Base-by-base conservation (phyloP, 1,140 invertebrate species). In the Harlomillsia oculata region DNA sequence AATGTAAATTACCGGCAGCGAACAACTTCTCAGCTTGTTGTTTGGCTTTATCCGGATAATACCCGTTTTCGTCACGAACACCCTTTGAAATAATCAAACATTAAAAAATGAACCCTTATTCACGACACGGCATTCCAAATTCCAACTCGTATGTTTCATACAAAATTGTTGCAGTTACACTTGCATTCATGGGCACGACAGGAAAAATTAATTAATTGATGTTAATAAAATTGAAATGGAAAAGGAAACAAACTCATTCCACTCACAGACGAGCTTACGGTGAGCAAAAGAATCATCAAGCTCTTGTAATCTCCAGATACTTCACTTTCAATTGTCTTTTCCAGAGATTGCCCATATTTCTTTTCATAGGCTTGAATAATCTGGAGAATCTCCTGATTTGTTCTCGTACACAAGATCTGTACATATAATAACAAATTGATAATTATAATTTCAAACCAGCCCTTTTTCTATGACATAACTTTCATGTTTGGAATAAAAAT, bases 261-360 rank as follows among this genome's bases (percentile, higher is more conserved):
- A 50, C 29, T 41, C 37, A 34, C 32, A 45, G 43, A 23, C 9
- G 29, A n/a, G 43, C 65, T 67, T 67, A 71, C 71, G 25, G 78
- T 80, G 4, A 81, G 74, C 56, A 81, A 78, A 20, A 82, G 71
- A 0, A 79, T 80, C 2, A 90, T 73, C n/a, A 90, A 72, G 13
- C 84, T 77, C 11, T 83, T 76, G 68, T 87, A 86, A 69, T 85
- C 76, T 1, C 87, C 85, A 0, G 82, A 83, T 0, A 85, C 88
- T 68, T 90, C 87, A 37, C 80, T 80, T 66, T 79, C 80, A 70
- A 90, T 76, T 69, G 85, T 84, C 61, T 83, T 77, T 37, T 86
- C 86, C 59, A 90, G 66, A 1, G 82, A 81, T 1, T 80, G 79
- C 43, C 78, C 76, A 67, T 82, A 88, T 65, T 83, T 50, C 21